phyloP scores from a whole-genome alignment of 53 echinoderm and acorn worm genomes.

The Luidia sarsii region DNA sequence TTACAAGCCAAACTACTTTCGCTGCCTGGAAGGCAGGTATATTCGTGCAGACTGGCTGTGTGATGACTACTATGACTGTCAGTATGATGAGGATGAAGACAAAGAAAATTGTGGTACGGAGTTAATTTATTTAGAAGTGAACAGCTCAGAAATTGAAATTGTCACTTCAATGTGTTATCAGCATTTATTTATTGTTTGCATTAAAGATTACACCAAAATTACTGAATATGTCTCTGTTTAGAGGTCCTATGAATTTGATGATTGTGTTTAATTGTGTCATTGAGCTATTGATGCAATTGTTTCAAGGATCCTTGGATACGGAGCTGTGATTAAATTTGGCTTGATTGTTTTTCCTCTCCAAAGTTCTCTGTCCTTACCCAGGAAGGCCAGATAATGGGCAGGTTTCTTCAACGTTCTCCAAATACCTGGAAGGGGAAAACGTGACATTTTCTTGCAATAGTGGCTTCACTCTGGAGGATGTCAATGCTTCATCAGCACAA shows the following conservation, averaged over 20 bases:
- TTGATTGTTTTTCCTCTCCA: background rate
- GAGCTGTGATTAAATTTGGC: background rate
- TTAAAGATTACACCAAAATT: background rate
- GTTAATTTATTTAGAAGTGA: background rate
- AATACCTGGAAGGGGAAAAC: background rate
- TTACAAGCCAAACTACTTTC: background rate
- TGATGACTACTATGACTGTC: background rate
- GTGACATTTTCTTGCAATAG: background rate
- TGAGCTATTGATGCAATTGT: background rate
- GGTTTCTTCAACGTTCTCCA: background rate
- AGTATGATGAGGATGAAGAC: background rate
- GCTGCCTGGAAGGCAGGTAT: background rate
- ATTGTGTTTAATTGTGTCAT: background rate
- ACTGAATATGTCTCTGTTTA: background rate
- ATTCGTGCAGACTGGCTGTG: background rate
- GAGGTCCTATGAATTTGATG: background rate
- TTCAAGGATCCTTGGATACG: background rate
- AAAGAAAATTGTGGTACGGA: conserved; percentile 2
- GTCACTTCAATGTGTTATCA: background rate
- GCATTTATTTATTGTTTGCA: background rate
- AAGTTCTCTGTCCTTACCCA: background rate
- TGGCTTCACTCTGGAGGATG: background rate
- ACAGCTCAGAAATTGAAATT: background rate
- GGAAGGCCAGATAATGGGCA: background rate
- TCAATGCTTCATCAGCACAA: background rate